These are phyloP conservation scores for Ammodramus savannarum DNA, from an alignment of 2,113 vertebrate genomes.

Conservation along the genomic window DNA sequence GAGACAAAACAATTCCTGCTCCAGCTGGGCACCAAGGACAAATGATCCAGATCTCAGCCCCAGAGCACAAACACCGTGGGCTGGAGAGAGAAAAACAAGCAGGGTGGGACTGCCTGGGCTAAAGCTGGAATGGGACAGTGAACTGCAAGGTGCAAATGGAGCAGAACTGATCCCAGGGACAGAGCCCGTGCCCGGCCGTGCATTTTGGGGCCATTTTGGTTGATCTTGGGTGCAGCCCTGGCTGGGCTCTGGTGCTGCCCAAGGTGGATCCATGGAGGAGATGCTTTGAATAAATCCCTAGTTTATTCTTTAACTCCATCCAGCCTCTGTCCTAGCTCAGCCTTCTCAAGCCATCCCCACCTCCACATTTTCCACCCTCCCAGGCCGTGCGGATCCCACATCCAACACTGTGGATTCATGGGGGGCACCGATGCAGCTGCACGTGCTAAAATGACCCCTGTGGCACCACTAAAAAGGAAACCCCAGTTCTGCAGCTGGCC, in stretches of 20 bases:
- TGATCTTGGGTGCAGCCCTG: neutral
- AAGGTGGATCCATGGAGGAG: too few species aligned
- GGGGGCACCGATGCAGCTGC: neutral
- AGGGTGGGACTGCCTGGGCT: too few species aligned
- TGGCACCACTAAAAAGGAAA: neutral
- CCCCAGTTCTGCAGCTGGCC: fast-evolving
- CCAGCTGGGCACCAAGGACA: neutral
- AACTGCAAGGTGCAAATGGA: too few species aligned
- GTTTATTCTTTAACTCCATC: neutral
- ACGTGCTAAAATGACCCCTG: fast-evolving
- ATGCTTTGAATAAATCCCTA: too few species aligned
- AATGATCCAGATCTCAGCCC: neutral
- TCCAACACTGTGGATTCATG: fast-evolving
- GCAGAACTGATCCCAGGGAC: too few species aligned
- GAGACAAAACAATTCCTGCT: neutral
- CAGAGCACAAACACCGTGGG: neutral
- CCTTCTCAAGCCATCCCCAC: neutral
- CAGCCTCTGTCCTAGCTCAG: neutral
- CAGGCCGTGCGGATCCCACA: fast-evolving
- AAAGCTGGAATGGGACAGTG: too few species aligned
- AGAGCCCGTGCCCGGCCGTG: too few species aligned
- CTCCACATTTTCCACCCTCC: fast-evolving
- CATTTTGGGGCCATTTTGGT: neutral
- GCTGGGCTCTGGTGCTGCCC: neutral
- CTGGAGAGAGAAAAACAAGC: too few species aligned